These are phyloP conservation scores for Limanda limanda DNA, from an alignment of 2,113 vertebrate genomes.

Conservation along the genomic window DNA sequence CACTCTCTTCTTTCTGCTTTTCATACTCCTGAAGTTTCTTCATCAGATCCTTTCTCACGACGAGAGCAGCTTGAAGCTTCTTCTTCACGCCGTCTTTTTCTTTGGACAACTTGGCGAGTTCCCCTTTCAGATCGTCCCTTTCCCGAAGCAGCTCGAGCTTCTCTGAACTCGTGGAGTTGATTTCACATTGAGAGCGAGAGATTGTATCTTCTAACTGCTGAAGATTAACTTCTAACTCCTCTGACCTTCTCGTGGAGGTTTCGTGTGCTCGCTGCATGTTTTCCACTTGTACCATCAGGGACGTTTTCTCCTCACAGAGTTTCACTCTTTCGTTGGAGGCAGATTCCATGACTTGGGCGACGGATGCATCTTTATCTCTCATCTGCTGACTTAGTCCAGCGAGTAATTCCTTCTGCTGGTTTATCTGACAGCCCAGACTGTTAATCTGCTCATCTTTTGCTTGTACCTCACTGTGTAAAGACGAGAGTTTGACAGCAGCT, in stretches of 20 bases:
- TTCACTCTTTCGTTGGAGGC: conserved; percentile 85
- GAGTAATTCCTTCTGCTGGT: conserved; percentile 87
- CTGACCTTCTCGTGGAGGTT: conserved; percentile 57
- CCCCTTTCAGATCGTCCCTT: conserved; percentile 74
- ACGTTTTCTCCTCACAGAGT: conserved; percentile 77
- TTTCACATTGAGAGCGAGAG: conserved; percentile 50
- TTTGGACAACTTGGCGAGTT: conserved; percentile 77
- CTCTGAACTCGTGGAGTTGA: conserved; percentile 66
- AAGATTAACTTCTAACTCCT: conserved; percentile 34
- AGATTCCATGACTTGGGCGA: conserved; percentile 83
- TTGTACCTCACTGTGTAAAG: conserved; percentile 65
- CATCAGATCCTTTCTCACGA: conserved; percentile 86
- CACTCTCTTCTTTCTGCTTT: conserved; percentile 72
- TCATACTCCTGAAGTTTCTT: conserved; percentile 85
- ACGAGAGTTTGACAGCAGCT: conserved; percentile 60
- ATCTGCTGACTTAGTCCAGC: conserved; percentile 84
- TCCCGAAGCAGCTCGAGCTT: conserved; percentile 72
- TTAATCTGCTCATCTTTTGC: conserved; percentile 77
- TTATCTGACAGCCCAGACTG: conserved; percentile 81
- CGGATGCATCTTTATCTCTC: conserved; percentile 83
- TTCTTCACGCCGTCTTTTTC: conserved; percentile 87
- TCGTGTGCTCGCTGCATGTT: conserved; percentile 63
- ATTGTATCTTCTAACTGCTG: conserved; percentile 74
- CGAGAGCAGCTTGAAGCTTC: conserved; percentile 87
- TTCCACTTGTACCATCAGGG: conserved; percentile 74